These are phyloP conservation scores for Chelidonichthys spinosus DNA, from an alignment of 2,797 vertebrate genomes.

Conservation along the genomic window DNA sequence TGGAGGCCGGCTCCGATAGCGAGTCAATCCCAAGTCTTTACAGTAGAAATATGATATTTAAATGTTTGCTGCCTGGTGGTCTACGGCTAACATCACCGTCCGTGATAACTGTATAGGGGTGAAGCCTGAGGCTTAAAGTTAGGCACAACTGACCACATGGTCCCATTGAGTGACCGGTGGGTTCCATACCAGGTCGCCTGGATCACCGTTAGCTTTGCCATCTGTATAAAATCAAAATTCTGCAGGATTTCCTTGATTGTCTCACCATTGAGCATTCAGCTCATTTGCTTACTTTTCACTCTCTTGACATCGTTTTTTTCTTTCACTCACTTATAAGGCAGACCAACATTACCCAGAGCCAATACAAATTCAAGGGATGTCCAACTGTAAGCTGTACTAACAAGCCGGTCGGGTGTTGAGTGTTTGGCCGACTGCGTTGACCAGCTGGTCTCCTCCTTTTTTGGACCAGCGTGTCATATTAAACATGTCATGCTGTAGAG, in stretches of 20 bases:
- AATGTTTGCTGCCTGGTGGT: too few species aligned
- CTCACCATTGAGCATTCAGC: neutral
- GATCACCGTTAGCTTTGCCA: neutral
- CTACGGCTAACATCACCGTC: too few species aligned
- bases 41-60: too few species aligned
- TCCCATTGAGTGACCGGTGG: too few species aligned
- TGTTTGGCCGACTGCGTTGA: constrained; percentile 21
- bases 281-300: neutral
- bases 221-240: neutral
- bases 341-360: neutral
- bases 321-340: constrained; percentile 8
- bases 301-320: neutral
- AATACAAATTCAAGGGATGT: constrained; percentile 3
- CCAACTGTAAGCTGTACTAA: constrained; percentile 23
- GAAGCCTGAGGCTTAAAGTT: too few species aligned
- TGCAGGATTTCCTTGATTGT: neutral
- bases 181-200: too few species aligned
- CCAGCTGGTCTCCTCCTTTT: constrained; percentile 61
- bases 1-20: too few species aligned
- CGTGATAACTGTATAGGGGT: too few species aligned
- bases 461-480: constrained; percentile 75
- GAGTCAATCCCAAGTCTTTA: too few species aligned
- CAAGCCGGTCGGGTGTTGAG: constrained; percentile 18
- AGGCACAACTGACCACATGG: too few species aligned
- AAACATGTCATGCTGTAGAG: constrained; percentile 80